Base-by-base conservation (phyloP, 2,888 invertebrate genomes). In the Rhagonycha lutea region DNA sequence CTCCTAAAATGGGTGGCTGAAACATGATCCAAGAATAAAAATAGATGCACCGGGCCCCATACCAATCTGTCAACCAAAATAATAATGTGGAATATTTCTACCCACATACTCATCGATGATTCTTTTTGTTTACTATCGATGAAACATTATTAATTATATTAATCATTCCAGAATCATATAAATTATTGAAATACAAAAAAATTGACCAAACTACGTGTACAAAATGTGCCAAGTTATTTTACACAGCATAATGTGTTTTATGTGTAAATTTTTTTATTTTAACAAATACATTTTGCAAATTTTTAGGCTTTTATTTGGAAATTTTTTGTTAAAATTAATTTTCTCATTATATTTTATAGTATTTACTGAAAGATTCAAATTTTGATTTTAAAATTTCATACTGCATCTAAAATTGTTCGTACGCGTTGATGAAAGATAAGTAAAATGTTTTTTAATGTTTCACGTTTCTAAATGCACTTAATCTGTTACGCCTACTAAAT, bases 1-100 rank as follows among this genome's bases (percentile, higher is more conserved):
- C 89, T 90, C 91, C 91, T 90, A 91, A 92, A 91, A 91, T 91
- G 91, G 91, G 87, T 86, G 89, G 89, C 86, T 88, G 91, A 90
- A 92, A 92, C 88, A 90, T 89, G 92, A 92, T 91, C 90, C 88
- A 86, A 83, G 86, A 84, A 88, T 88, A 86, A 89, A 91, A 91
- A 90, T 90, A 90, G 90, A 86, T 86, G 84, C 83, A 85, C 85
- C 86, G 85, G 86, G 86, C 85, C 83, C 83, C 82, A 82, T 80
- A 80, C 79, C 81, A 80, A 79, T 81, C 81, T 83, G 83, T 83
- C 84, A 83, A 83, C 81, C 80, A 78, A 83, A 83, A 85, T 83
- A 83, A 65, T 65, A 65, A 24, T 82, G 75, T 61, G 70, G 72
- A 73, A 78, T 75, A 63, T 47, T 47, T 71, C 78, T 78, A 78